These are phyloP conservation scores for Ennomos erosarius DNA, from an alignment of 2,888 invertebrate species.

Conservation along the genomic window DNA sequence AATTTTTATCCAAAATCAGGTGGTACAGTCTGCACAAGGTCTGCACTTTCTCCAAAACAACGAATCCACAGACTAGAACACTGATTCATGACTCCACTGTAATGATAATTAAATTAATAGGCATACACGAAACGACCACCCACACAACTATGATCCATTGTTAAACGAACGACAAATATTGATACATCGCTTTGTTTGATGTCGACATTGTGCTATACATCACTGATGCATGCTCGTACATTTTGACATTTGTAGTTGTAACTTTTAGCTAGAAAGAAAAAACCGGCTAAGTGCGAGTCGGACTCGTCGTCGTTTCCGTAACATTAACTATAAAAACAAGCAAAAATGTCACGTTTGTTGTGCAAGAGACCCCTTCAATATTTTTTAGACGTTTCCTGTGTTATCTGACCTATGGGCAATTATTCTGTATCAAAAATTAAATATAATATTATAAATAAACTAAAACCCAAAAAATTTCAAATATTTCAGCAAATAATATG, in stretches of 20 bases:
- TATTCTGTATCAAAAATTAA: too few species aligned
- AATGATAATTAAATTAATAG: conserved; percentile 77
- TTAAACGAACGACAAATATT: conserved; percentile 77
- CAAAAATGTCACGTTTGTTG: too few species aligned
- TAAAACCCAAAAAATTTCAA: too few species aligned
- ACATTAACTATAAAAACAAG: too few species aligned
- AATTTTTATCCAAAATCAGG: conserved; percentile 23
- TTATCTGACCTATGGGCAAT: too few species aligned
- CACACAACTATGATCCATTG: conserved; percentile 67
- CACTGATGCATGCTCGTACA: conserved; percentile 12
- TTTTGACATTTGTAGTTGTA: conserved; percentile 16
- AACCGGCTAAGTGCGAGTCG: too few species aligned
- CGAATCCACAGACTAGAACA: conserved; percentile 36
- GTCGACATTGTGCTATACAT: conserved; percentile 45
- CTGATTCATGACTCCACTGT: conserved; percentile 55
- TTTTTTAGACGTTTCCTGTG: too few species aligned
- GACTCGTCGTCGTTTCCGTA: too few species aligned
- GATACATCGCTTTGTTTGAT: conserved; percentile 65
- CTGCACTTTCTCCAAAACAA: conserved; percentile 45
- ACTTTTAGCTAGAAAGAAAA: not conserved
- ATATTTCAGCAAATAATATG: too few species aligned
- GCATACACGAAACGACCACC: conserved; percentile 65
- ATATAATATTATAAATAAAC: not conserved
- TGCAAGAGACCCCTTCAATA: too few species aligned
- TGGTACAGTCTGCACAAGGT: too few species aligned